Evolutionary conservation across 2,113 vertebrate genomes (phyloP).

Genomic region (Hippocampus abdominalis): DNA sequence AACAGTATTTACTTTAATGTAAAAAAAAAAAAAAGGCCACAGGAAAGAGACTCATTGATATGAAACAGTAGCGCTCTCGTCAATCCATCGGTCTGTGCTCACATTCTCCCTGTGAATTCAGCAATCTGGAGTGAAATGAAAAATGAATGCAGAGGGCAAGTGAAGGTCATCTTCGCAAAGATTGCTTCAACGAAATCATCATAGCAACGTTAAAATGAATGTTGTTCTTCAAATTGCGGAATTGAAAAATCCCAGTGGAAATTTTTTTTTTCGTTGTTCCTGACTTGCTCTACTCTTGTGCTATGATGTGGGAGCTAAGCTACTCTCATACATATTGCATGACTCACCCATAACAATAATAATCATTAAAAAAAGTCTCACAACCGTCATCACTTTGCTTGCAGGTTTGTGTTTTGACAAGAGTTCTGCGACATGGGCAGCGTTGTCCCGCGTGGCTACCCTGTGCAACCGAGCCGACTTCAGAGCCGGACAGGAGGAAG

Average conservation of each 20-base stretch:
- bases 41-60: neutral
- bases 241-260: slow-evolving; percentile 29
- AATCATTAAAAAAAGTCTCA: slow-evolving; percentile 17
- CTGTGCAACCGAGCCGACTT: slow-evolving; percentile 90
- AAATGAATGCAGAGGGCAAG: slow-evolving; percentile 23
- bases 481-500: slow-evolving; percentile 79
- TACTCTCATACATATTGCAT: slow-evolving; percentile 49
- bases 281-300: slow-evolving; percentile 5
- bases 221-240: slow-evolving; percentile 14
- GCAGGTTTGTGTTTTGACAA: slow-evolving; percentile 84
- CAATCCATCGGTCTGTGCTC: slow-evolving; percentile 17
- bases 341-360: slow-evolving; percentile 22
- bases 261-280: slow-evolving; percentile 35
- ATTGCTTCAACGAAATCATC: slow-evolving; percentile 2
- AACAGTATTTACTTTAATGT: neutral
- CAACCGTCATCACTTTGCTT: slow-evolving; percentile 28
- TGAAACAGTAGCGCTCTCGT: neutral
- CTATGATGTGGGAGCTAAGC: slow-evolving; percentile 31
- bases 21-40: neutral
- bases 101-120: slow-evolving; percentile 14
- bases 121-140: slow-evolving; percentile 22
- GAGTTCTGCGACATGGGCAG: slow-evolving; percentile 79
- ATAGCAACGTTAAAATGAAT: slow-evolving; percentile 30
- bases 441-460: slow-evolving; percentile 82
- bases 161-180: slow-evolving; percentile 36